Base-by-base conservation (phyloP, 2,888 invertebrate species). In the Lithophane socia region DNA sequence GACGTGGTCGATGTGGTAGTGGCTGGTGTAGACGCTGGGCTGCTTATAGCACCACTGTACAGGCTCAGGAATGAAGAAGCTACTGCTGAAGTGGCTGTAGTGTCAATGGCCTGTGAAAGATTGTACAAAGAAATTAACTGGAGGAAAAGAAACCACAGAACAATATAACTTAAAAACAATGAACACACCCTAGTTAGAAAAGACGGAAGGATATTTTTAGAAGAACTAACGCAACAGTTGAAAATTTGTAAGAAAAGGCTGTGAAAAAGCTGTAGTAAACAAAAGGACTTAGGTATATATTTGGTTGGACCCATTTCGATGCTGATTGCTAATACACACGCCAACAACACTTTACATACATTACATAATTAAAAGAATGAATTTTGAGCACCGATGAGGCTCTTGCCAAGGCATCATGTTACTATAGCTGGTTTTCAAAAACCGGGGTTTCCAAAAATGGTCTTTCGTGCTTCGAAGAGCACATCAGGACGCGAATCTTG, bases 71-170 rank as follows among this genome's bases (percentile, higher is more conserved):
- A 97, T 86, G 95, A 97, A 82, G 94, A 97, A 76, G 96, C 96
- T 0, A 94, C 95, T 1, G 94, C 94, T n/a, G 97, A 97, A 0
- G 97, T 94, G 0, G 97, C 97, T 72, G 97, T 97, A 9, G 97
- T 97, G 91, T 97, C 97, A 69, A 97, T 97, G 0, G 97, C 95
- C 97, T 97, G 93, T 63, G 60, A 47, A 84, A 75, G 13, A 72
- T 47, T 44, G 5, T 13, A 24, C 13, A n/a, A 16, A 72, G 7
- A 58, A 68, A 64, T 52, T 3, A 64, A 73, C 16, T 72, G 65
- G 9, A 47, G 29, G 56, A 58, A 47, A 44, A 54, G 1, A 56
- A 56, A 13, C 4, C 8, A 49, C 13, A n/a, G 5, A 65, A n/a
- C 8, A 18, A 49, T 3, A 52, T 21, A 16, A 1, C 2, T 65